Conservation (phyloP, 2,888 invertebrate genomes). For the Fabriciana adippe region DNA sequence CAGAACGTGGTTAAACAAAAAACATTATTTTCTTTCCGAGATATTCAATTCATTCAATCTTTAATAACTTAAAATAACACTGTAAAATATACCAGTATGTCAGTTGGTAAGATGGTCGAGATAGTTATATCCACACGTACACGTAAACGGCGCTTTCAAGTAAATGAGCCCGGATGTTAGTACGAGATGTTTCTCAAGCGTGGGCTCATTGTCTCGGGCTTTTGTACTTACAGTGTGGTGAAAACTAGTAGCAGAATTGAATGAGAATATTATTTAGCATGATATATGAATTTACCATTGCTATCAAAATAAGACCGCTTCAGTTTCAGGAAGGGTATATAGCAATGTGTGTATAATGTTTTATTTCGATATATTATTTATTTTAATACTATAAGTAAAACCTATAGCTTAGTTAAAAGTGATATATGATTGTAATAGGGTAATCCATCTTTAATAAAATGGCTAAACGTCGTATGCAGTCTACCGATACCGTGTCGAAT, state of each 20-base stretch:
- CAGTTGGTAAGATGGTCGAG: slow-evolving; percentile 9
- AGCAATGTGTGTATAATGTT: no score
- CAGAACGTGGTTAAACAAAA: not conserved
- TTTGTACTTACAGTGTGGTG: slow-evolving; percentile 14
- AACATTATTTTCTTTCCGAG: not conserved
- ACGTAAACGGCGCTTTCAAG: slow-evolving; percentile 17
- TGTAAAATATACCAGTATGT: not conserved
- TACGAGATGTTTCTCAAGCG: slow-evolving; percentile 23
- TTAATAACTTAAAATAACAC: not conserved
- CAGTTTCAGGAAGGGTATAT: no score
- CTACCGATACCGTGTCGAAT: no score
- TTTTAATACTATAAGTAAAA: no score
- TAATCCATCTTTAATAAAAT: no score
- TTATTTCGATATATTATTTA: no score
- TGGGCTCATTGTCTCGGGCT: slow-evolving; percentile 19
- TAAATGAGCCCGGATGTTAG: slow-evolving; percentile 20
- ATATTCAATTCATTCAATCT: not conserved
- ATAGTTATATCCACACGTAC: slow-evolving; percentile 9
- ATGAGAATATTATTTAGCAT: slow-evolving; percentile 10
- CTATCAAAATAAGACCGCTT: no score
- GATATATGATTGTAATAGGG: no score
- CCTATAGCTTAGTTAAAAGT: no score
- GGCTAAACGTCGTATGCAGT: no score
- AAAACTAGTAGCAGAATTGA: slow-evolving; percentile 18
- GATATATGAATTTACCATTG: not conserved